These are phyloP conservation scores for Tychaedon coryphoeus DNA, from an alignment of 2,113 vertebrate genomes.

Conservation along the genomic window DNA sequence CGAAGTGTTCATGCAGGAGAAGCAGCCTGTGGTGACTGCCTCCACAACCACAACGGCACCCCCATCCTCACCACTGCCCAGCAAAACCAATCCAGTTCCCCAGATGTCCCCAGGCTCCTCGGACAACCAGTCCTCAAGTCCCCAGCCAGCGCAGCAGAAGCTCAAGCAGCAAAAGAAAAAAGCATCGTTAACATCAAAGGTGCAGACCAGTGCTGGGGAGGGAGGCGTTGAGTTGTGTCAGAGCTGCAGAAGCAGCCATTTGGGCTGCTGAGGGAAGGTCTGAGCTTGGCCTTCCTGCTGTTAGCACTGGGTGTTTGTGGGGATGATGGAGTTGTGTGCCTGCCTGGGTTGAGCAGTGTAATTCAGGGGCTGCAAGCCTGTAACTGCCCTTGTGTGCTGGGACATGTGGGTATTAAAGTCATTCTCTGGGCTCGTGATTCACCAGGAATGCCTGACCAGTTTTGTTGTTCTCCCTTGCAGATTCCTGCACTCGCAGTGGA, in stretches of 20 bases:
- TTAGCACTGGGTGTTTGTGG: not conserved
- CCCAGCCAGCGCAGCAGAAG: constrained; percentile 94
- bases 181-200: constrained; percentile 91
- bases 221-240: not conserved
- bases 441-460: accelerated
- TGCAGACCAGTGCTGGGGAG: not conserved
- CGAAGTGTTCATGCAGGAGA: constrained; percentile 94
- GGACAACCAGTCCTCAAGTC: constrained; percentile 92
- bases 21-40: constrained; percentile 79
- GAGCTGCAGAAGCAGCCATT: not conserved
- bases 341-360: not conserved
- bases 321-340: not conserved
- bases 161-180: constrained; percentile 96
- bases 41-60: constrained; percentile 74
- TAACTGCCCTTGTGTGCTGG: accelerated
- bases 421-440: not conserved
- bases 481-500: constrained; percentile 94
- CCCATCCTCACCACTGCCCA: constrained; percentile 80
- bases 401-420: accelerated
- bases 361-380: not conserved
- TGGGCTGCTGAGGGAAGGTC: not conserved
- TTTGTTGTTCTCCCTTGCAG: constrained; percentile 58
- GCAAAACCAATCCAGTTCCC: constrained; percentile 73
- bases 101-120: constrained; percentile 92
- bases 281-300: not conserved